A percentile compares a stretch with the other conserved stretches of the same genome.
These are phyloP conservation scores for Antechinus stuartii DNA, from an alignment of 2,113 vertebrate species.

Conservation along the genomic window DNA sequence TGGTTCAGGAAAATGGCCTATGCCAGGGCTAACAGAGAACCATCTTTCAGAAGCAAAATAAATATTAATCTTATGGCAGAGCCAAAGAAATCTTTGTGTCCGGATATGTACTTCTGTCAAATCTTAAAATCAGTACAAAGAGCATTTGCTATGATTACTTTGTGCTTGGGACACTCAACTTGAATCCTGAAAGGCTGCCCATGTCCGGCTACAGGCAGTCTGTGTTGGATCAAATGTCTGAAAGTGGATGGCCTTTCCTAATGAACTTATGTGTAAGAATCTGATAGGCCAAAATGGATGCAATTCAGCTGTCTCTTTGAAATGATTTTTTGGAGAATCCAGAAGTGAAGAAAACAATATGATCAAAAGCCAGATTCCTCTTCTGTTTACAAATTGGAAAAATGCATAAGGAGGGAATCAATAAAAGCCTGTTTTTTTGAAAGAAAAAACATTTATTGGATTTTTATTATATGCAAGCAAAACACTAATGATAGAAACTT, in stretches of 20 bases:
- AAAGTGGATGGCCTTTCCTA: slow-evolving; percentile 45
- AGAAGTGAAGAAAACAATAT: neutral
- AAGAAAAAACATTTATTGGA: neutral
- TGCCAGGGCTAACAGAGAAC: slow-evolving; percentile 74
- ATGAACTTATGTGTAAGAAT: slow-evolving; percentile 66
- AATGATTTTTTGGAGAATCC: slow-evolving; percentile 15
- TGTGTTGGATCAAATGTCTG: slow-evolving; percentile 32
- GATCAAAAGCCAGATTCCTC: neutral
- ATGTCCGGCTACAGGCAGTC: slow-evolving; percentile 47
- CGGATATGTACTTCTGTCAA: slow-evolving; percentile 64
- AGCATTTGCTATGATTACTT: slow-evolving; percentile 59
- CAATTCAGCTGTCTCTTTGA: neutral
- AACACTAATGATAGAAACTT: neutral
- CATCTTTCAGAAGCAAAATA: slow-evolving; percentile 77
- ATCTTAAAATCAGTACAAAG: slow-evolving; percentile 75
- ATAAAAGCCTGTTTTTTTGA: neutral
- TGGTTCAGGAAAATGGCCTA: slow-evolving; percentile 75
- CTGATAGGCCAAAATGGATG: slow-evolving; percentile 61
- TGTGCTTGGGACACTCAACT: slow-evolving; percentile 60
- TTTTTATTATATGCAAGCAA: neutral
- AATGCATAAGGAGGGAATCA: neutral
- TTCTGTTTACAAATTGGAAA: neutral
- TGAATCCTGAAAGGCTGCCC: slow-evolving; percentile 35
- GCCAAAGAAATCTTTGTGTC: neutral
- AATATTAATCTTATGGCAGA: slow-evolving; percentile 47